phyloP scores from a whole-genome alignment of 2,113 vertebrate genomes.

The Actenoides lindsayi region DNA sequence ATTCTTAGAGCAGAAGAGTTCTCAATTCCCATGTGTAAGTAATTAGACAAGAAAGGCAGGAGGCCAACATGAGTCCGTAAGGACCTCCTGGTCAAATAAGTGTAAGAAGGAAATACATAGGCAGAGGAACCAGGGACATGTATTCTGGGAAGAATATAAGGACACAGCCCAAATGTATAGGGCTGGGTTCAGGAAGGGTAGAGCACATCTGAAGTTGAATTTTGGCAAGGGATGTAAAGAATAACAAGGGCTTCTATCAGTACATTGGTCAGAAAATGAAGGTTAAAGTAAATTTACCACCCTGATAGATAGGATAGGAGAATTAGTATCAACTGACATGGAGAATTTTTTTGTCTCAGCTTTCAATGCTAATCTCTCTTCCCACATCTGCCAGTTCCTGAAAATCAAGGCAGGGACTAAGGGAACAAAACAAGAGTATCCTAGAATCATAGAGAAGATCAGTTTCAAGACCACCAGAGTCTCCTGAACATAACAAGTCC shows the following conservation, averaged over 20 bases:
- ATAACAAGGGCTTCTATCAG: background rate
- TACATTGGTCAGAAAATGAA: background rate
- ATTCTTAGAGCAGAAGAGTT: background rate
- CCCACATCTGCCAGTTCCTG: background rate
- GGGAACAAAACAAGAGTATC: background rate
- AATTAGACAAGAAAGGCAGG: background rate
- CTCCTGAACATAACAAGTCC: background rate
- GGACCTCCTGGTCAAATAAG: background rate
- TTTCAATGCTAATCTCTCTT: background rate
- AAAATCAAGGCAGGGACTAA: background rate
- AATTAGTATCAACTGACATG: too few relatives aligned
- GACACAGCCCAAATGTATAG: background rate
- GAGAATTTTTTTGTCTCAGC: background rate
- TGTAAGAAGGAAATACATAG: background rate
- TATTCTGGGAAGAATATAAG: background rate
- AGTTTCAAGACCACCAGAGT: background rate
- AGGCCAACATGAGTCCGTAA: background rate
- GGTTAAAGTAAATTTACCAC: background rate
- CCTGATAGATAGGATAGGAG: background rate
- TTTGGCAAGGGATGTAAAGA: background rate
- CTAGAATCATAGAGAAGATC: background rate
- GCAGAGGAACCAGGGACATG: background rate
- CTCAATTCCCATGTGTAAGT: background rate
- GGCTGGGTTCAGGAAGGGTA: background rate
- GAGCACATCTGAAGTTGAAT: background rate